Evolutionary conservation across 1,140 invertebrate genomes (phyloP).

Genomic region (Aphidius gifuensis): DNA sequence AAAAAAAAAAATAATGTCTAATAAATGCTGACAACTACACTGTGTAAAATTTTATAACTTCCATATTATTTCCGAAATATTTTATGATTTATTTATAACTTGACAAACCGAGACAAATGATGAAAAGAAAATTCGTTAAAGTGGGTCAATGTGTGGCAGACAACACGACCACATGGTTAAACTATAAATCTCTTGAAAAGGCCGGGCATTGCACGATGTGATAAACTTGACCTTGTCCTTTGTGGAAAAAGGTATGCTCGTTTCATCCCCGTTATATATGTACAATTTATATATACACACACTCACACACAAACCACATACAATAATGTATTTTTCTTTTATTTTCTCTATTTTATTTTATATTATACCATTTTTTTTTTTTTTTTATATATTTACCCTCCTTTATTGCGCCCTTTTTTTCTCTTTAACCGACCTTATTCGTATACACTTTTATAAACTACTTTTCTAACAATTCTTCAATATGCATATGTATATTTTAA

Average conservation of each 20-base stretch:
- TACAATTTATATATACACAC: constrained; percentile 9
- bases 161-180: constrained; percentile 18
- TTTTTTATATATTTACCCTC: neutral
- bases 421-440: too few relatives aligned
- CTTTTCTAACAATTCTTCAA: too few relatives aligned
- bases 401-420: too few relatives aligned
- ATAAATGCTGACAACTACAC: too few relatives aligned
- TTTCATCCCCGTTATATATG: neutral
- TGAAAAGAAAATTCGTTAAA: constrained; percentile 12
- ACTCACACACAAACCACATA: neutral
- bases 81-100: neutral
- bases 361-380: constrained; percentile 1
- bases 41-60: too few relatives aligned
- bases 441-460: too few relatives aligned
- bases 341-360: neutral
- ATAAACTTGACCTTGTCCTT: constrained; percentile 26
- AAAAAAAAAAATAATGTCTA: too few relatives aligned
- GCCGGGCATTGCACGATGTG: constrained; percentile 14
- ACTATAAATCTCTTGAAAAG: constrained; percentile 19
- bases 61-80: too few relatives aligned
- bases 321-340: neutral
- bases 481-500: too few relatives aligned
- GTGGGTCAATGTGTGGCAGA: constrained; percentile 16
- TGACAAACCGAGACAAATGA: neutral
- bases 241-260: constrained; percentile 4